A percentile compares a stretch with the other conserved stretches of the same genome.
Evolutionary conservation across 2,797 vertebrate species (phyloP).

Genomic region (Micrastur ruficollis): DNA sequence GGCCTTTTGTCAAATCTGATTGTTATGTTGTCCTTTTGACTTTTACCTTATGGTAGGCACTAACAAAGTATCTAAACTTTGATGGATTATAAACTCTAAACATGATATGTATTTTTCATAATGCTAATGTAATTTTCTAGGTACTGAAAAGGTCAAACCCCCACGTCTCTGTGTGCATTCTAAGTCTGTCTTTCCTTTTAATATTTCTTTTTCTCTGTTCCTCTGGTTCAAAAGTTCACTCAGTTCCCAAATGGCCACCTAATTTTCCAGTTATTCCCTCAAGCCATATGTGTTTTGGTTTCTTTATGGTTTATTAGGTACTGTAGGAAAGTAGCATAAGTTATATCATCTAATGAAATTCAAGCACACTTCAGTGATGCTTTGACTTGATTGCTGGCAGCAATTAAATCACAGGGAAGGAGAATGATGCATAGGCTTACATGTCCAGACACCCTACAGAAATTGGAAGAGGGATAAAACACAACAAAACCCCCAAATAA

Average conservation of each 20-base stretch:
- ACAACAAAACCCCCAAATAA: conserved; percentile 52
- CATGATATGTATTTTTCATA: conserved; percentile 82
- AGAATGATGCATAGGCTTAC: conserved; percentile 75
- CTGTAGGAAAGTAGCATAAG: conserved; percentile 86
- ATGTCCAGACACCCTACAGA: conserved; percentile 72
- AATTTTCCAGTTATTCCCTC: conserved; percentile 87
- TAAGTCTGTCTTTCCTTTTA: conserved; percentile 79
- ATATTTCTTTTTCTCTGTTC: conserved; percentile 79
- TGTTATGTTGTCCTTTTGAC: conserved; percentile 81
- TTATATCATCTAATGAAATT: conserved; percentile 88
- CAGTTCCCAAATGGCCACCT: conserved; percentile 85
- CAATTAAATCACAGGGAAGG: conserved; percentile 80
- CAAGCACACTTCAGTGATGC: conserved; percentile 83
- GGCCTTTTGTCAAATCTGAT: conserved; percentile 79
- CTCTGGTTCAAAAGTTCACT: conserved; percentile 86
- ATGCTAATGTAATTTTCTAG: conserved; percentile 82
- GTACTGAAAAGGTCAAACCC: conserved; percentile 78
- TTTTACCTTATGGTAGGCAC: conserved; percentile 77
- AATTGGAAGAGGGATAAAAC: conserved; percentile 63
- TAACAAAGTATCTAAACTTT: conserved; percentile 76
- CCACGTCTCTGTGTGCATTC: conserved; percentile 75
- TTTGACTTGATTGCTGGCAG: conserved; percentile 82
- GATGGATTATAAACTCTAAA: conserved; percentile 78
- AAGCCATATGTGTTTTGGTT: conserved; percentile 87
- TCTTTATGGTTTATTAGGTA: conserved; percentile 88